Evolutionary conservation across 2,797 vertebrate species (phyloP), one percentile per base, ranked within the genome.

Genomic region (Danio jaintianensis): DNA sequence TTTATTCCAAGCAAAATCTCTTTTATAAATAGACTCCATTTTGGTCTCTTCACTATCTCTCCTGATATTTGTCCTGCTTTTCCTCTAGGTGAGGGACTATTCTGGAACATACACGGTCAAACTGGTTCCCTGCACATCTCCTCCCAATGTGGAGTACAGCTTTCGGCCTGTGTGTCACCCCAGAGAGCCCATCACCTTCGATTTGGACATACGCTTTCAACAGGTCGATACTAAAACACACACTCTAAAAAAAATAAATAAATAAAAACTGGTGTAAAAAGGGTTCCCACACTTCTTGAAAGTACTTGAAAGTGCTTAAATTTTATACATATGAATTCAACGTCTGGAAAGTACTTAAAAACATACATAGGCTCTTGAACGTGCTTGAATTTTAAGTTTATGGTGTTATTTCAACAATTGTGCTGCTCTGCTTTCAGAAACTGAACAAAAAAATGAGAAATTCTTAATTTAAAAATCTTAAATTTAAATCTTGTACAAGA

Each of bases 181-280:
- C 5, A 92, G 95, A 84, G 96, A 97, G 40, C 93, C 94, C 0
- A 79, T 98, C 74, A 92, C 92, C 11, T 98, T 98, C 71, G 94
- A 97, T 81, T 89, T 98, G 16, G 95, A 98, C 87, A 98, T 98
- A 86, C 89, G 97, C 84, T 98, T 98, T 90, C 97, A 98, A 83
- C 97, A 98, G 93, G 97, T 98, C 86, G 55, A 82, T 11, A 66
- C 6, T 58, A 8, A 50, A 70, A 52, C 67, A 43, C 11, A 48
- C 38, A 15, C 29, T 62, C 15, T 47, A 6, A 20, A 47, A 10
- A 20, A 22, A 43, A 12, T 29, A 29, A 29, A 29, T 29, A 1
- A n/a, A n/a, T n/a, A n/a, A n/a, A n/a, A 29, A 29, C 29, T n/a
- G 29, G 29, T 29, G 29, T 1, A 29, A 29, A 29, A 1, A 29